These are phyloP conservation scores for Drosophila ambigua DNA, from an alignment of 1,140 invertebrate species.

Conservation along the genomic window DNA sequence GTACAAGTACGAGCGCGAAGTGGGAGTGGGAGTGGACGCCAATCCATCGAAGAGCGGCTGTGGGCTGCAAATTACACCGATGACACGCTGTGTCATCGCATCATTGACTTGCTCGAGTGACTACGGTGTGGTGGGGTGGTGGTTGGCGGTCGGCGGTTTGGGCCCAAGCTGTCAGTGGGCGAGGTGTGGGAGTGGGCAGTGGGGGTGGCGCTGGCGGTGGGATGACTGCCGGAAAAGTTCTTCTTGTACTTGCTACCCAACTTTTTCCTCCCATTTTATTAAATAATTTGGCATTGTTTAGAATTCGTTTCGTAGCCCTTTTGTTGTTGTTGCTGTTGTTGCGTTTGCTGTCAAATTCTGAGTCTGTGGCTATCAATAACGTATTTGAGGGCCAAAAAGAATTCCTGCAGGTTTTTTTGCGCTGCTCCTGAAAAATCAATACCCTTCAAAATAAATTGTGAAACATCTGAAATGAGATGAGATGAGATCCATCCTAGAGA, in stretches of 20 bases:
- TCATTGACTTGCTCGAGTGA: slow-evolving; percentile 59
- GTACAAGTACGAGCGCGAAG: neutral
- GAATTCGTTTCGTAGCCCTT: slow-evolving; percentile 2
- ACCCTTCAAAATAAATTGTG: slow-evolving; percentile 7
- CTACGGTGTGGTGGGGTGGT: slow-evolving; percentile 4
- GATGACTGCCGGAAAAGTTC: slow-evolving; percentile 2
- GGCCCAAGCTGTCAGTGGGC: no score
- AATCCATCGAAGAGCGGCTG: slow-evolving; percentile 44
- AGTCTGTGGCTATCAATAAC: neutral
- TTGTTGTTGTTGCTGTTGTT: slow-evolving; percentile 6
- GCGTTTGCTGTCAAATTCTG: slow-evolving; percentile 7
- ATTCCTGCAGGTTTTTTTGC: slow-evolving; percentile 19
- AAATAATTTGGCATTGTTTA: slow-evolving; percentile 44
- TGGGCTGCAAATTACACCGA: slow-evolving; percentile 65
- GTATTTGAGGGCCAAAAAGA: neutral
- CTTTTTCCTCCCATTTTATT: neutral
- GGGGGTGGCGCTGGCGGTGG: neutral
- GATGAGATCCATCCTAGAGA: slow-evolving; percentile 18
- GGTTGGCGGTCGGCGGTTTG: neutral
- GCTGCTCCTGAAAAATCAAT: slow-evolving; percentile 41
- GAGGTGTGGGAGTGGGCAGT: neutral
- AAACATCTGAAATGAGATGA: slow-evolving; percentile 25
- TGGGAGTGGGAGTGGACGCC: slow-evolving; percentile 23
- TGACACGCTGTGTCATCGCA: slow-evolving; percentile 75
- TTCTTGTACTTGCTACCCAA: no score